phyloP scores from a whole-genome alignment of 2,888 invertebrate genomes.

The Drosophila paranaensis region DNA sequence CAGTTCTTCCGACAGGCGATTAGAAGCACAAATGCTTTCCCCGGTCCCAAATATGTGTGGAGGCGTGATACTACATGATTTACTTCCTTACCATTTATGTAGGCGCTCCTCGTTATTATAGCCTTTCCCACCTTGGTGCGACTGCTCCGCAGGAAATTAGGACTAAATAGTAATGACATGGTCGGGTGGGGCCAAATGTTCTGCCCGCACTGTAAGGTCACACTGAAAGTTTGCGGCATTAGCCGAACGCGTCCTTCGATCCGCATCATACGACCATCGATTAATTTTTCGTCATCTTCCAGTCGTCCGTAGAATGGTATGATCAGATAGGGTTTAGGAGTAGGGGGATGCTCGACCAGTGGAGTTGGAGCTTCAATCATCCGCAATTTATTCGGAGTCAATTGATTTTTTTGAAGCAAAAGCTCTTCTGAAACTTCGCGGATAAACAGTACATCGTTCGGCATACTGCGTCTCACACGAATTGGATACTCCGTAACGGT shows the following conservation, averaged over 20 bases:
- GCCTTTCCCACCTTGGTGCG: slow-evolving; percentile 84
- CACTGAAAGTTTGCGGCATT: slow-evolving; percentile 89
- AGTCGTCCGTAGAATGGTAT: slow-evolving; percentile 83
- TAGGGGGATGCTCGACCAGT: not conserved
- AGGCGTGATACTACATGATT: slow-evolving; percentile 66
- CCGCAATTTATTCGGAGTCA: slow-evolving; percentile 26
- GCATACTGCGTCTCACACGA: slow-evolving; percentile 45
- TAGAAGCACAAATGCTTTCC: slow-evolving; percentile 72
- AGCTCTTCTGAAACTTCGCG: not conserved
- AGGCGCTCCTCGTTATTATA: slow-evolving; percentile 88
- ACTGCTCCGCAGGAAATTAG: slow-evolving; percentile 86
- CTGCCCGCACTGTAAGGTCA: slow-evolving; percentile 88
- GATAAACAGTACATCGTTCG: slow-evolving; percentile 17
- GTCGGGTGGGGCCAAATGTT: slow-evolving; percentile 90
- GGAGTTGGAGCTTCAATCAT: slow-evolving; percentile 14
- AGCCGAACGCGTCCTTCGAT: slow-evolving; percentile 88
- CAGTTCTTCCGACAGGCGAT: slow-evolving; percentile 62
- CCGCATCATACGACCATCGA: slow-evolving; percentile 85
- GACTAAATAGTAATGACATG: slow-evolving; percentile 90
- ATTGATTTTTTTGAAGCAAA: not conserved
- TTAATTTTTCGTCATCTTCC: slow-evolving; percentile 73
- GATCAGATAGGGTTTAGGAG: slow-evolving; percentile 33
- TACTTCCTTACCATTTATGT: slow-evolving; percentile 85
- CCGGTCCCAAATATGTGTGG: slow-evolving; percentile 73
- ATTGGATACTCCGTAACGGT: slow-evolving; percentile 75